A percentile compares a stretch with the other conserved stretches of the same genome.
Evolutionary conservation across 2,797 vertebrate species (phyloP).

Genomic region (Diglossa cyanea): DNA sequence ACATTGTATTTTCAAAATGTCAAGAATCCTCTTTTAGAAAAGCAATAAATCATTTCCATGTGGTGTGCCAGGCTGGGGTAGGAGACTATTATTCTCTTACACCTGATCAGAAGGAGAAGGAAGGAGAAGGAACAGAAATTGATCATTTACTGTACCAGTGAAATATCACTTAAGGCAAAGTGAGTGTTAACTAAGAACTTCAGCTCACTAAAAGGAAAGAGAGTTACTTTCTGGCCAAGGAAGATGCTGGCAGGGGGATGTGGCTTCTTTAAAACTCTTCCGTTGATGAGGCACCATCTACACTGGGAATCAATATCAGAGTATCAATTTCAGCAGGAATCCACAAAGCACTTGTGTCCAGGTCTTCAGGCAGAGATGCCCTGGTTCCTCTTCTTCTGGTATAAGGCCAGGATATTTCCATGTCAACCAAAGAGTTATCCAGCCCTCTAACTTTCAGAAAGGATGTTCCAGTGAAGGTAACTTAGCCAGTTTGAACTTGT

Average conservation of each 20-base stretch:
- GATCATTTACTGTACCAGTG: slow-evolving; percentile 53
- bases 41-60: slow-evolving; percentile 77
- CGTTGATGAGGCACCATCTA: not conserved
- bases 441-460: not conserved
- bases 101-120: slow-evolving; percentile 60
- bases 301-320: not conserved
- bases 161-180: slow-evolving; percentile 40
- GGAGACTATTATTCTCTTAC: slow-evolving; percentile 61
- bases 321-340: not conserved
- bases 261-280: not conserved
- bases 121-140: slow-evolving; percentile 38
- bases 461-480: not conserved
- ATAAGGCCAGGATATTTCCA: not conserved
- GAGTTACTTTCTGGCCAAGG: not conserved
- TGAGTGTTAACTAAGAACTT: not conserved
- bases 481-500: not conserved
- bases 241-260: not conserved
- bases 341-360: not conserved
- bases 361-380: not conserved
- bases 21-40: slow-evolving; percentile 73
- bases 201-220: not conserved
- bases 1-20: slow-evolving; percentile 77
- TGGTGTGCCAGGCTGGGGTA: slow-evolving; percentile 14
- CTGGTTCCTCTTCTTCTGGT: not conserved
- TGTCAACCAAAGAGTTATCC: not conserved